Evolutionary conservation across 2,888 invertebrate genomes (phyloP), one percentile per base, ranked within the genome.

Genomic region (Bhutanitis thaidina): DNA sequence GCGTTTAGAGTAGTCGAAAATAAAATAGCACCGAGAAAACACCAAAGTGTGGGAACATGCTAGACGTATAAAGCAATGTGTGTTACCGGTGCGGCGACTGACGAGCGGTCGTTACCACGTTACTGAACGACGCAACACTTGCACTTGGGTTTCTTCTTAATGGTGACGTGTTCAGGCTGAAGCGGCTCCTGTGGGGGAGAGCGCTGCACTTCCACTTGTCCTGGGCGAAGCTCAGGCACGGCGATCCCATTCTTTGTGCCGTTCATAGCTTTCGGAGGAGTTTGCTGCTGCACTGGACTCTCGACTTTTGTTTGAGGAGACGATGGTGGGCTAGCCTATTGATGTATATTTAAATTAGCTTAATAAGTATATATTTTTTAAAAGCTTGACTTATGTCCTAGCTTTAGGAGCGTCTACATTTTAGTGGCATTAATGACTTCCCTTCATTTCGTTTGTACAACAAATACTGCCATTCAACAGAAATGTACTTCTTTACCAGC

Each of bases 101-200:
- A 43, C 5, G n/a, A 37, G 43, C 32, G n/a, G 49, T 12, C 44
- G 47, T 14, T 49, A 34, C 16, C 50, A 48, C 16, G 39, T 92
- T 96, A 97, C 93, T 97, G 96, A 81, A 97, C 92, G 80, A 95
- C 95, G 92, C 97, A 97, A 92, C 97, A 97, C 85, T 96, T 95
- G 93, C 97, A 97, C 91, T 96, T 97, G 87, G 95, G 96, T 91
- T 97, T 97, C 92, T 97, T 97, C 92, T 97, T 97, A 78, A 97
- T 93, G 77, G 95, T 95, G 74, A 97, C 96, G 84, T 95, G 96
- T 84, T 97, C 97, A 61, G 96, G 95, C 84, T 96, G 96, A 71
- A 92, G 92, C 44, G 94, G 94, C 75, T 95, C 94, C 67, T 94
- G 94, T 55, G 94, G 93, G 66, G 94, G 93, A 54, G 94, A 91